These are phyloP conservation scores for Antheraea yamamai DNA, from an alignment of 2,888 invertebrate genomes.

Conservation along the genomic window DNA sequence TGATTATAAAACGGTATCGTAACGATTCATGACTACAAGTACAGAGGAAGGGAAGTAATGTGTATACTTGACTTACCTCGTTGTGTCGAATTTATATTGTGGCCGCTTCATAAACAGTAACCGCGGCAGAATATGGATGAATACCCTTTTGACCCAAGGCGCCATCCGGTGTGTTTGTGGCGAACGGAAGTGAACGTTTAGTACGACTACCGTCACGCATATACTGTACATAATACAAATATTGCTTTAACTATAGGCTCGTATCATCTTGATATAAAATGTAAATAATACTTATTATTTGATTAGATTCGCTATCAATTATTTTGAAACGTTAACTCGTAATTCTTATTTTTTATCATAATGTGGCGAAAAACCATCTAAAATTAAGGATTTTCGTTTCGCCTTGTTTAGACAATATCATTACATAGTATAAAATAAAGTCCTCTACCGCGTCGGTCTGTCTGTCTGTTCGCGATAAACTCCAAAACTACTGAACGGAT, in stretches of 20 bases:
- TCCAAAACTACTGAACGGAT: too few species aligned
- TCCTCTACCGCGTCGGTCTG: too few species aligned
- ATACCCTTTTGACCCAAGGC: constrained; percentile 96
- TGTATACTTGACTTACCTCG: constrained; percentile 71
- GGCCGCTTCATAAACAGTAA: constrained; percentile 95
- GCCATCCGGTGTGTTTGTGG: constrained; percentile 99
- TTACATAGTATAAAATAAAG: too few species aligned
- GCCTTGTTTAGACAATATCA: neutral
- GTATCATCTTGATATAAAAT: neutral
- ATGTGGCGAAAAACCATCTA: neutral
- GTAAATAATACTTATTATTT: neutral
- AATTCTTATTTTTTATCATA: too few species aligned
- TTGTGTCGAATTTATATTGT: constrained; percentile 84
- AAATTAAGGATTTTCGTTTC: neutral
- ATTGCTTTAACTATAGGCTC: neutral
- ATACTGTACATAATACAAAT: constrained; percentile 81
- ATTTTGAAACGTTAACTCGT: too few species aligned
- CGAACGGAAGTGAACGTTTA: constrained; percentile 98
- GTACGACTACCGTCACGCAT: constrained; percentile 96
- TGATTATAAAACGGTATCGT: neutral
- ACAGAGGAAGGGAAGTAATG: neutral
- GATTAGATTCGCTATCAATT: too few species aligned
- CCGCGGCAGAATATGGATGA: constrained; percentile 97
- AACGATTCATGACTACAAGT: neutral
- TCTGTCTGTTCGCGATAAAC: too few species aligned